A percentile compares a stretch with the other conserved stretches of the same genome.
Conservation (phyloP, 1,140 invertebrate genomes). For the Euschistus heros region DNA sequence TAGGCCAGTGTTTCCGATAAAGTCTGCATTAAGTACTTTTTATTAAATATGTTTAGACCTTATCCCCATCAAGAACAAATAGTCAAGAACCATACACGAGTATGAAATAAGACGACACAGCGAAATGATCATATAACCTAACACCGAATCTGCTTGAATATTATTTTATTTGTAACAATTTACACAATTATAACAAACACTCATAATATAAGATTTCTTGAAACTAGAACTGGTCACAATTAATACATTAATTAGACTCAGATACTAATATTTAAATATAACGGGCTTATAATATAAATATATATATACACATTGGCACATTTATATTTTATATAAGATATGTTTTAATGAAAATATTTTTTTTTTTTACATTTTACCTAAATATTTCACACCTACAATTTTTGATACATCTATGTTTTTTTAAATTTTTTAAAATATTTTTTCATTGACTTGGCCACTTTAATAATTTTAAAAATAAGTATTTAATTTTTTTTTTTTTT, state of each 20-base stretch:
- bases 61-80: constrained; percentile 19
- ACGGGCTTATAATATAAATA: constrained; percentile 22
- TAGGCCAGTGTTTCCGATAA: constrained; percentile 22
- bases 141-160: constrained; percentile 13
- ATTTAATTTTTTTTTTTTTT: not conserved
- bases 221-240: constrained; percentile 24
- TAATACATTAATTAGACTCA: constrained; percentile 12
- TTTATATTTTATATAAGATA: constrained; percentile 26
- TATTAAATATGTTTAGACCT: constrained; percentile 15
- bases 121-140: constrained; percentile 9
- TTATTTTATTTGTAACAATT: constrained; percentile 7
- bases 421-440: constrained; percentile 5
- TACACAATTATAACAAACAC: constrained; percentile 18
- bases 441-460: constrained; percentile 22
- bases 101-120: constrained; percentile 9
- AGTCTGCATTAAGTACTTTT: constrained; percentile 17
- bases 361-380: constrained; percentile 26
- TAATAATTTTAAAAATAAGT: constrained; percentile 1
- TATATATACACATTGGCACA: constrained; percentile 26
- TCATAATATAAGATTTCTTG: constrained; percentile 14
- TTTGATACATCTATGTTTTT: constrained; percentile 20
- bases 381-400: constrained; percentile 23
- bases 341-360: constrained; percentile 28
- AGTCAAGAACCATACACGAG: constrained; percentile 7
- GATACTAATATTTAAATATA: constrained; percentile 19